Evolutionary conservation across 2,888 invertebrate species (phyloP), one percentile per base, ranked within the genome.

Genomic region (Pheosia gnoma): DNA sequence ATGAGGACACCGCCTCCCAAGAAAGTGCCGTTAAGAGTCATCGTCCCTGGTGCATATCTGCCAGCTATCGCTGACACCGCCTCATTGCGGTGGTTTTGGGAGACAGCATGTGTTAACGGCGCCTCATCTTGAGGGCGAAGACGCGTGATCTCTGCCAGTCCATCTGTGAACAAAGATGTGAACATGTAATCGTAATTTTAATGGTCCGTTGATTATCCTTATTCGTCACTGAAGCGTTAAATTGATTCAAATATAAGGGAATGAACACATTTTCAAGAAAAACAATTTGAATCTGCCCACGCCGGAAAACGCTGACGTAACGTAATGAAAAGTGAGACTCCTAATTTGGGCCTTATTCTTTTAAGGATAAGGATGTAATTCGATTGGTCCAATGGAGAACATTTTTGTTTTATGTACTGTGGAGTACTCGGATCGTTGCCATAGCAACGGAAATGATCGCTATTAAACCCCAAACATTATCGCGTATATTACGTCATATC

Each of bases 1-100:
- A 93, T 91, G 49, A 88, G 70, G 60, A 91, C 87, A 65, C 91
- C 91, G 68, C 86, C 85, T 41, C 87, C 85, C 41, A 86, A 57
- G 66, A 85, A 84, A 6, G 81, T 82, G 61, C 83, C 83, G 82
- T 91, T 92, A 64, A 87, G 77, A 80, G 83, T 82, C 91, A 92
- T 91, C 70, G 82, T 84, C 70, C 82, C 75, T 68, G 81, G 75
- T 47, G 78, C 88, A 87, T 88, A 74, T 71, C 83, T 82, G 61
- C 72, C 75, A 25, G 77, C 74, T 77, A 82, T 63, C 47, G 79
- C 65, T 57, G 78, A 71, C 56, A 75, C 75, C 67, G 78, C 76
- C 59, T 84, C 80, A 69, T 83, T 72, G 66, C 80, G 73, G 73
- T 78, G 65, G 70, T 72, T 74, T 84, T 84, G 66, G 38, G 72